phyloP scores from a whole-genome alignment of 2,888 invertebrate genomes.

The Cyaniris semiargus region DNA sequence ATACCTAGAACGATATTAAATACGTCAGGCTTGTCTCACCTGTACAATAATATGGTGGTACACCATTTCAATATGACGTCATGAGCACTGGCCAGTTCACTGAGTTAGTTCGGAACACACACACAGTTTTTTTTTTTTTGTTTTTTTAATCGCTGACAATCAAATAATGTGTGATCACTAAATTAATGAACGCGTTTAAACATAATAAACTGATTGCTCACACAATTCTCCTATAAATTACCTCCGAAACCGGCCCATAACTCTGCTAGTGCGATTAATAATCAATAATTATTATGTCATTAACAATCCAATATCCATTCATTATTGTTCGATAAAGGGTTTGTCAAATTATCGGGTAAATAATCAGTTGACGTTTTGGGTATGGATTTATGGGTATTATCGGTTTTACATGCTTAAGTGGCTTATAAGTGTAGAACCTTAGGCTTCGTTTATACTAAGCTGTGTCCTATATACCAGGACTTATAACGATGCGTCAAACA shows the following conservation, averaged over 20 bases:
- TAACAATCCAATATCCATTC: conserved; percentile 28
- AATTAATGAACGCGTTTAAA: not conserved
- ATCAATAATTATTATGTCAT: conserved; percentile 21
- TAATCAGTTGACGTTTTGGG: not conserved
- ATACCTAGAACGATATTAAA: too few relatives aligned
- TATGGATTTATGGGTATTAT: not conserved
- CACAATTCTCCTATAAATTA: conserved; percentile 1
- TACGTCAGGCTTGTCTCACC: too few relatives aligned
- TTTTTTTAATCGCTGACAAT: not conserved
- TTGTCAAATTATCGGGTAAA: conserved; percentile 20
- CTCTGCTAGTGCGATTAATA: not conserved
- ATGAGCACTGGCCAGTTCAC: not conserved
- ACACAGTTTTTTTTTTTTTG: not conserved
- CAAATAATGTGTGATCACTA: not conserved
- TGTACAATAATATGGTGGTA: too few relatives aligned
- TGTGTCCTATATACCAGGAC: not conserved
- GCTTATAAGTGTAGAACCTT: not conserved
- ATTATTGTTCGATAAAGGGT: conserved; percentile 19
- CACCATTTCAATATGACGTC: not conserved
- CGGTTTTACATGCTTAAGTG: not conserved
- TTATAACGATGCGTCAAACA: too few relatives aligned
- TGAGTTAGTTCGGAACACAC: not conserved
- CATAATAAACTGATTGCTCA: not conserved
- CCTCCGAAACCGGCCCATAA: not conserved
- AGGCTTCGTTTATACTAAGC: not conserved